Conservation (phyloP, 2,888 invertebrate species). For the Tribolium freemani region DNA sequence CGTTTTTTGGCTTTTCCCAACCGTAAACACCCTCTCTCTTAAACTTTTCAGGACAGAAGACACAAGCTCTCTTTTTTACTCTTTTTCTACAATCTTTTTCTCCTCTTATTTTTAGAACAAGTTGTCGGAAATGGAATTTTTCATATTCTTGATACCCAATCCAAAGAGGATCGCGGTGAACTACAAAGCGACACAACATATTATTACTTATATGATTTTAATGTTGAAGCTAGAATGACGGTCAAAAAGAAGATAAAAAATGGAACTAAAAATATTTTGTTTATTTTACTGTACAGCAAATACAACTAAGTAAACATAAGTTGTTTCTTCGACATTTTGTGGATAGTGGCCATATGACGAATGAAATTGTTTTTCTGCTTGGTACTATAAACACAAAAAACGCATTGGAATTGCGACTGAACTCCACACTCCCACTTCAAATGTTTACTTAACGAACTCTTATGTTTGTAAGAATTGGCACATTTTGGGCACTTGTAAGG, state of each 20-base stretch:
- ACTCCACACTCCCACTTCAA: slow-evolving; percentile 79
- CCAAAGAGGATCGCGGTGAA: not conserved
- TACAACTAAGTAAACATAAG: slow-evolving; percentile 8
- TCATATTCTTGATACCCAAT: not conserved
- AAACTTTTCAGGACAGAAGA: not conserved
- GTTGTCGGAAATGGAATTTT: not conserved
- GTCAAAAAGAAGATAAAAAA: not conserved
- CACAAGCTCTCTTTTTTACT: not conserved
- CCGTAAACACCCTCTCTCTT: not conserved
- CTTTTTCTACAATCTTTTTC: not conserved
- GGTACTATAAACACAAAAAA: slow-evolving; percentile 37
- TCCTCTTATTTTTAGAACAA: not conserved
- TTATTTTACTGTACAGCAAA: not conserved
- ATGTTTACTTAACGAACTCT: slow-evolving; percentile 79
- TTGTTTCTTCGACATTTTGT: slow-evolving; percentile 21
- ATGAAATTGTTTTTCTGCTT: slow-evolving; percentile 51
- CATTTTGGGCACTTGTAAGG: slow-evolving; percentile 48
- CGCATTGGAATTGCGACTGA: slow-evolving; percentile 72
- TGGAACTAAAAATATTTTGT: not conserved
- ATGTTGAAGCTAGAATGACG: no score
- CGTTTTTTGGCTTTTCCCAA: not conserved
- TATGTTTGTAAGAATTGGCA: slow-evolving; percentile 64
- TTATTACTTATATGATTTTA: no score
- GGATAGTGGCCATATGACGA: slow-evolving; percentile 43
- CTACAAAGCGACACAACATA: not conserved